A percentile compares a stretch with the other conserved stretches of the same genome.
Evolutionary conservation across 35 echinoderm and acorn worm species (phyloP).

Genomic region (Hemicentrotus pulcherrimus): DNA sequence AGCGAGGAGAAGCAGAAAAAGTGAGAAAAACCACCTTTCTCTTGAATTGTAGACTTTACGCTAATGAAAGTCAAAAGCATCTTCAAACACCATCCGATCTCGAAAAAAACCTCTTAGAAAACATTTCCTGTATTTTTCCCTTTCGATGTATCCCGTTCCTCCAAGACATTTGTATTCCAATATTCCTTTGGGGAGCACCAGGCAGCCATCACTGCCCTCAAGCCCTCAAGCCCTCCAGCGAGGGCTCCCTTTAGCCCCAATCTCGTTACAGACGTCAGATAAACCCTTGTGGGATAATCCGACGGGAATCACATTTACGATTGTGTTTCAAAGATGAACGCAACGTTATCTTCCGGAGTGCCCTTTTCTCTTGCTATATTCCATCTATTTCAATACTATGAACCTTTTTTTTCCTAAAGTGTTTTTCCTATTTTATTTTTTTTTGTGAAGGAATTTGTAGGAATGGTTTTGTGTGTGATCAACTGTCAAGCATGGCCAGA

Average conservation of each 20-base stretch:
- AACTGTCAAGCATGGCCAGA: no score
- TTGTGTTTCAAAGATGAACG: neutral
- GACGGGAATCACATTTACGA: neutral
- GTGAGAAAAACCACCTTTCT: neutral
- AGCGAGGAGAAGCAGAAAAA: neutral
- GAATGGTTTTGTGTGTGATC: neutral
- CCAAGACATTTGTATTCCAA: neutral
- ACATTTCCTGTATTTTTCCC: neutral
- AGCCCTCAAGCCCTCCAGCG: neutral
- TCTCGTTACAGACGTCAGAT: neutral
- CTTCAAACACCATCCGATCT: neutral
- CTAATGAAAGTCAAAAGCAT: constrained; percentile 18
- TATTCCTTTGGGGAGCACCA: neutral
- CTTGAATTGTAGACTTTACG: neutral
- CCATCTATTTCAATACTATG: neutral
- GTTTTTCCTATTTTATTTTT: neutral
- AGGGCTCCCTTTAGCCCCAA: neutral
- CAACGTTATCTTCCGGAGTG: neutral
- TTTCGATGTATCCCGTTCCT: neutral
- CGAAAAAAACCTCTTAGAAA: neutral
- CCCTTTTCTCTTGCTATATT: neutral
- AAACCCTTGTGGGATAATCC: neutral
- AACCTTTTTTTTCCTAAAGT: neutral
- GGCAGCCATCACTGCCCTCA: neutral
- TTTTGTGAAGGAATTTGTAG: neutral